phyloP scores from a whole-genome alignment of 2,113 vertebrate species.

The Zeus faber region DNA sequence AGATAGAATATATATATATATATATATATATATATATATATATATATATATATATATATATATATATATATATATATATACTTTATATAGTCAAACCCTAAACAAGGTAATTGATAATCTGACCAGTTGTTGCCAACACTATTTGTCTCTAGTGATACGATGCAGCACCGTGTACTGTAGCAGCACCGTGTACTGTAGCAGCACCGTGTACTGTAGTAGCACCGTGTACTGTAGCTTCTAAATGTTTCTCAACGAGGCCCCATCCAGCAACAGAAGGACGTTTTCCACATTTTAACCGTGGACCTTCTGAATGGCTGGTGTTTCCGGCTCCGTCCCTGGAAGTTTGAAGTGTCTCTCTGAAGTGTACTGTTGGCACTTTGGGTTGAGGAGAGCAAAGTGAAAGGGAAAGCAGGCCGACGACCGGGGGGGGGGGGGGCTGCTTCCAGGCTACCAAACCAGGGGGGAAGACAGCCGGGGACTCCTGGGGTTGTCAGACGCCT shows the following conservation, averaged over 20 bases:
- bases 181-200: too few species aligned
- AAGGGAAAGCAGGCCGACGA: conserved; percentile 14
- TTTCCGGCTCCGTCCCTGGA: conserved; percentile 35
- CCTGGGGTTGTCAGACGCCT: conserved; percentile 81
- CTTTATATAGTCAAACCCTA: conserved; percentile 51
- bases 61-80: too few species aligned
- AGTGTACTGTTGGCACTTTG: conserved; percentile 67
- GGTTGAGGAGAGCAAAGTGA: conserved; percentile 57
- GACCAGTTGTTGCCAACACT: conserved; percentile 6
- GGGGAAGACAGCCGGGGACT: conserved; percentile 87
- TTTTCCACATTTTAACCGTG: too few species aligned
- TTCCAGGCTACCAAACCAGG: conserved; percentile 83
- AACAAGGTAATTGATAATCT: conserved; percentile 36
- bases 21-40: conserved; percentile 9
- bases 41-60: conserved; percentile 9
- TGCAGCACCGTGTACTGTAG: too few species aligned
- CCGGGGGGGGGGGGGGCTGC: not conserved
- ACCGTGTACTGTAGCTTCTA: conserved; percentile 25
- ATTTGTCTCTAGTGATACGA: conserved; percentile 15
- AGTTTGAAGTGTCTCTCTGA: conserved; percentile 32
- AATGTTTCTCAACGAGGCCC: conserved; percentile 3
- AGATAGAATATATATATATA: conserved; percentile 54
- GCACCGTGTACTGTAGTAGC: conserved; percentile 38
- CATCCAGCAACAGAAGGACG: too few species aligned
- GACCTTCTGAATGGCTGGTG: too few species aligned